Conservation (phyloP, 1,140 invertebrate genomes). For the Ooceraea biroi region DNA sequence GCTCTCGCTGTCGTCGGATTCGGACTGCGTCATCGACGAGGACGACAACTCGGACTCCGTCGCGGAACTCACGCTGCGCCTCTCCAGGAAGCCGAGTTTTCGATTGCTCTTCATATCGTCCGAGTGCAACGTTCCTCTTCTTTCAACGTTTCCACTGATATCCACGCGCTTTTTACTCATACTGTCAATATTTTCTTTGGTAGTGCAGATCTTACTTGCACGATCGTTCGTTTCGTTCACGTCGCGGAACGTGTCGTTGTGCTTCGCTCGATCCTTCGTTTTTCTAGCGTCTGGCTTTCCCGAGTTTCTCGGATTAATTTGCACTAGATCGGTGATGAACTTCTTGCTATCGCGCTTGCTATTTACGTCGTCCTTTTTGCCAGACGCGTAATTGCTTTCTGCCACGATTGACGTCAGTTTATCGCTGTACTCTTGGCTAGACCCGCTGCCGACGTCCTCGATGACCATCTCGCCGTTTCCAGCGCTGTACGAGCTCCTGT, state of each 20-base stretch:
- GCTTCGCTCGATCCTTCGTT: constrained; percentile 1
- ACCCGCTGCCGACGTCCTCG: constrained; percentile 66
- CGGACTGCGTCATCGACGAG: constrained; percentile 31
- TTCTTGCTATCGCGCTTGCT: background rate
- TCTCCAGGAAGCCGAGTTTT: constrained; percentile 14
- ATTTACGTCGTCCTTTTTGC: background rate
- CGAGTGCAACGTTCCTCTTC: constrained; percentile 2
- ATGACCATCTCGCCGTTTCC: constrained; percentile 14
- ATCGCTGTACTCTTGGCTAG: constrained; percentile 56
- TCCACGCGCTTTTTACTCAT: constrained; percentile 15
- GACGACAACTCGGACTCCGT: constrained; percentile 43
- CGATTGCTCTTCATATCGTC: constrained; percentile 27
- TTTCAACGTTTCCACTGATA: constrained; percentile 15
- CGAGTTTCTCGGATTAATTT: constrained; percentile 16
- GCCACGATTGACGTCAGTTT: constrained; percentile 11
- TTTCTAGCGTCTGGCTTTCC: background rate
- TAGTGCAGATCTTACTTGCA: background rate
- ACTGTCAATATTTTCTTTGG: constrained; percentile 4
- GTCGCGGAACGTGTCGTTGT: background rate
- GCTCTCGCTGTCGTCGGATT: constrained; percentile 47
- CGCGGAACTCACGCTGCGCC: constrained; percentile 21
- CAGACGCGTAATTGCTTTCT: background rate
- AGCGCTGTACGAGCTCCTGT: background rate
- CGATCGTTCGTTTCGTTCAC: background rate
- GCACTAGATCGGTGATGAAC: background rate